Conservation (phyloP, 2,113 vertebrate genomes). For the Macroglossus sobrinus region DNA sequence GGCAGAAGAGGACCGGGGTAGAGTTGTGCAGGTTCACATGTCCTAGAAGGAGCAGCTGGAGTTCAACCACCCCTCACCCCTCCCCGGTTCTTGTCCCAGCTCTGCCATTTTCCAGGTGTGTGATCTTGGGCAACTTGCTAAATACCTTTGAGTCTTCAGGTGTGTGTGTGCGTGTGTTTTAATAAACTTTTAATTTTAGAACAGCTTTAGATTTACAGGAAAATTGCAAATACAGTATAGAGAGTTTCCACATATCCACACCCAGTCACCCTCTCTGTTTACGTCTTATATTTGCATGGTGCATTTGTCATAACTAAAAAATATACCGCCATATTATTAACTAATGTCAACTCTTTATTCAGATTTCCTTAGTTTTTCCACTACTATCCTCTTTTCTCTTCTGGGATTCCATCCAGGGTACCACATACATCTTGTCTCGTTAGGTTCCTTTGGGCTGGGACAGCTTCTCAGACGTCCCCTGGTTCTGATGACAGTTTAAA, state of each 20-base stretch:
- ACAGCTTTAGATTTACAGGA: background rate
- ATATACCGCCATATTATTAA: background rate
- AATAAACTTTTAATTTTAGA: background rate
- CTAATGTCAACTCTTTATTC: background rate
- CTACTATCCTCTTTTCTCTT: background rate
- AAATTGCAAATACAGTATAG: background rate
- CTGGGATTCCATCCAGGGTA: background rate
- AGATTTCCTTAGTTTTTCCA: background rate
- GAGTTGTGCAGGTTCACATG: accelerated
- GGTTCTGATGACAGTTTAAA: background rate
- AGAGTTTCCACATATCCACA: background rate
- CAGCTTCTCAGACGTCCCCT: background rate
- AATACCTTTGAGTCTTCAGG: background rate
- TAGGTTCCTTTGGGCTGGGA: background rate
- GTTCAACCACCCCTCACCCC: too few species aligned
- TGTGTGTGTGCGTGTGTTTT: background rate
- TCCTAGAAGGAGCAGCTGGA: accelerated
- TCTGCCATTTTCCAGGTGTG: background rate
- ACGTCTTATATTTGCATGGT: background rate
- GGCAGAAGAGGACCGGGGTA: background rate
- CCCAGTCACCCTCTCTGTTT: background rate
- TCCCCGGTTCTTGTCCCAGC: background rate
- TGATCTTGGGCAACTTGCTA: background rate
- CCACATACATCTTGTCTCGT: background rate
- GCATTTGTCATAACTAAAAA: background rate